Evolutionary conservation across 2,113 vertebrate genomes (phyloP).

Genomic region (Ptychochromis oligacanthus): DNA sequence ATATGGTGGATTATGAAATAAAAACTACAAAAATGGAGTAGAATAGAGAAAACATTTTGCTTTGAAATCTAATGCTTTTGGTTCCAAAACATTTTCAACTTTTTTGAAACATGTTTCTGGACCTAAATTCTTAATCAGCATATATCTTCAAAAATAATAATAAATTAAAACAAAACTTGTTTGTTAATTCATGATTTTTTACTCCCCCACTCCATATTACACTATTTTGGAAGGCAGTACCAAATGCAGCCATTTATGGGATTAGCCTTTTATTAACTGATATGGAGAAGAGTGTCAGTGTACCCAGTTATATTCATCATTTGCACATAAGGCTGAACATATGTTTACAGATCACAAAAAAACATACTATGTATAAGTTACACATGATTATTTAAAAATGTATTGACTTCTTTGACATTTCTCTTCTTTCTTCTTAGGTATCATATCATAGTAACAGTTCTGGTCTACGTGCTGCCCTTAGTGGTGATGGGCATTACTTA

Average conservation of each 20-base stretch:
- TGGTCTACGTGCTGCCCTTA: slow-evolving; percentile 93
- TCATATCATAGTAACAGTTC: slow-evolving; percentile 88
- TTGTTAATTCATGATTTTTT: not conserved
- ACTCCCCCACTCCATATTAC: not conserved
- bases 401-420: not conserved
- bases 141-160: too few species aligned
- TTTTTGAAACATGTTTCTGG: too few species aligned
- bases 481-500: slow-evolving; percentile 96
- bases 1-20: too few species aligned
- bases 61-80: too few species aligned
- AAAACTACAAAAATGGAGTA: too few species aligned
- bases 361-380: not conserved
- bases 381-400: not conserved
- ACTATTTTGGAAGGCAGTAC: not conserved
- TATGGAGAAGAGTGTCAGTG: not conserved
- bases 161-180: not conserved
- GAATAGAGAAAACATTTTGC: too few species aligned
- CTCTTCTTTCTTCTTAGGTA: slow-evolving; percentile 80
- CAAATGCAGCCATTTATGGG: not conserved
- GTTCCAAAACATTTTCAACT: too few species aligned
- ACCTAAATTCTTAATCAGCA: too few species aligned
- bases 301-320: not conserved
- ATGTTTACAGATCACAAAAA: not conserved
- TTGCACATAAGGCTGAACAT: not conserved
- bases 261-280: not conserved